Evolutionary conservation across 92 coral and sea anemone genomes (phyloP).

Genomic region (Parazoanthus swiftii): DNA sequence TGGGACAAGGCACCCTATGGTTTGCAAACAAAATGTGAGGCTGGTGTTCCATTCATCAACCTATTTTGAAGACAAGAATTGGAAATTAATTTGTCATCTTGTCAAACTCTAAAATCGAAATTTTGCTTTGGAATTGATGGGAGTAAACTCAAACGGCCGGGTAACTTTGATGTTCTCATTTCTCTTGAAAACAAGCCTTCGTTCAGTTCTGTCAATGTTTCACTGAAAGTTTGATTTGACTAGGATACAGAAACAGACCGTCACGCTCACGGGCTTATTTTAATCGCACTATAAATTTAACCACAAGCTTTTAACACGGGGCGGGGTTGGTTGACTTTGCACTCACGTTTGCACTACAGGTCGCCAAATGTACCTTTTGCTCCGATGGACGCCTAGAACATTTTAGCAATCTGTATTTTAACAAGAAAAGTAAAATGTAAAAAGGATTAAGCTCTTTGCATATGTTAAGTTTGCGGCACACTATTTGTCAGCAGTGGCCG

Average conservation of each 20-base stretch:
- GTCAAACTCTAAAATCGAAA: constrained; percentile 15
- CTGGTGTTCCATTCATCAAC: constrained; percentile 38
- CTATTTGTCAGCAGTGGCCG: background rate
- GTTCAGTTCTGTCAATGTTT: constrained; percentile 3
- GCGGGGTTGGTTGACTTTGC: constrained; percentile 11
- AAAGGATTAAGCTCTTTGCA: background rate
- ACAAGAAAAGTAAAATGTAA: background rate
- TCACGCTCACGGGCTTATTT: background rate
- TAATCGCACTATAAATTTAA: constrained; percentile 2
- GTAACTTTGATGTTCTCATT: background rate
- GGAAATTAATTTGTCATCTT: constrained; percentile 41
- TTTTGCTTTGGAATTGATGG: background rate
- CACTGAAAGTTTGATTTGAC: background rate
- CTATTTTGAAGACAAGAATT: constrained; percentile 12
- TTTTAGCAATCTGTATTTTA: background rate
- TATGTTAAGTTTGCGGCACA: background rate
- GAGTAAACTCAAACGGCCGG: background rate
- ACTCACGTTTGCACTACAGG: background rate
- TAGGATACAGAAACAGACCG: constrained; percentile 23
- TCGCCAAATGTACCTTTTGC: background rate
- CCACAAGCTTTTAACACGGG: constrained; percentile 25
- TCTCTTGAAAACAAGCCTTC: background rate
- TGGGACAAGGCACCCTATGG: constrained; percentile 36
- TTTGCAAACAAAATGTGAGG: constrained; percentile 17
- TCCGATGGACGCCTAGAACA: background rate